Evolutionary conservation across 1,140 invertebrate species (phyloP).

Genomic region (Drosophila orosa): DNA sequence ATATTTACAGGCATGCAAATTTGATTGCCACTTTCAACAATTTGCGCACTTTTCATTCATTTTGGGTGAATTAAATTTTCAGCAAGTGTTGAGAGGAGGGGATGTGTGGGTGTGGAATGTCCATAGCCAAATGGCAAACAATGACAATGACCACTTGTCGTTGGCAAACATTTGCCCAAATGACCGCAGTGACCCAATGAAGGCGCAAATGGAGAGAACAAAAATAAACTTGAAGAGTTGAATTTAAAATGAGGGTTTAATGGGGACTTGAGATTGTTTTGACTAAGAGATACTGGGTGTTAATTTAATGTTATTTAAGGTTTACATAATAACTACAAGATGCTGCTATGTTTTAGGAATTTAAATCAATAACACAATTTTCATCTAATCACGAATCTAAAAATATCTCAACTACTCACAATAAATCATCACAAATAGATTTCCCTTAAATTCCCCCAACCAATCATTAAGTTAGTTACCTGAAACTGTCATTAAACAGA

Average conservation of each 20-base stretch:
- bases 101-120: neutral
- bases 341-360: too few relatives aligned
- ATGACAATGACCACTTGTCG: constrained; percentile 73
- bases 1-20: constrained; percentile 77
- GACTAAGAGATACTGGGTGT: neutral
- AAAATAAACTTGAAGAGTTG: constrained; percentile 32
- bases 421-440: neutral
- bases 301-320: neutral
- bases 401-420: neutral
- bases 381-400: neutral
- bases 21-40: constrained; percentile 63
- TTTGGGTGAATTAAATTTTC: constrained; percentile 45
- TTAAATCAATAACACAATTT: neutral
- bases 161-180: constrained; percentile 71
- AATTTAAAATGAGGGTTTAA: constrained; percentile 16
- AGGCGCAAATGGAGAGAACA: constrained; percentile 23
- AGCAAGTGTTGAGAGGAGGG: neutral
- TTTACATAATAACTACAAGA: too few relatives aligned
- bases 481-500: constrained; percentile 15
- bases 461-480: neutral
- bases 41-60: constrained; percentile 34
- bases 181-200: constrained; percentile 47
- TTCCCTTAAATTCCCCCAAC: neutral
- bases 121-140: constrained; percentile 62
- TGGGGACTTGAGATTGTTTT: neutral